These are phyloP conservation scores for Halyomorpha halys DNA, from an alignment of 1,140 invertebrate species.

Conservation along the genomic window DNA sequence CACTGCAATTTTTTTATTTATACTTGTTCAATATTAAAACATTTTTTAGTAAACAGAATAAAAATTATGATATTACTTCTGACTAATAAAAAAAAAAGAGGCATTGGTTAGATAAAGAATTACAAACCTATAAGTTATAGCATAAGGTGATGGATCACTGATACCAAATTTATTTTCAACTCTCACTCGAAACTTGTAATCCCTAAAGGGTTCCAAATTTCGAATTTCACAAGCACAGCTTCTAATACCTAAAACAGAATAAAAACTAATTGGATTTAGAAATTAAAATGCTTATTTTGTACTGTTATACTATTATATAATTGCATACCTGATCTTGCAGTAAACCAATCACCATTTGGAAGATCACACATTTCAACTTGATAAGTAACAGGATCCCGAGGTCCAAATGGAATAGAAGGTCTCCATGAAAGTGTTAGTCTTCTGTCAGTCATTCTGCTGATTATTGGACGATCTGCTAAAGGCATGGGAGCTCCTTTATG, in stretches of 20 bases:
- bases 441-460: constrained; percentile 77
- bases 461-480: constrained; percentile 73
- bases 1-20: too few relatives aligned
- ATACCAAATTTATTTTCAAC: constrained; percentile 94
- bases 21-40: too few relatives aligned
- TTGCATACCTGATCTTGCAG: constrained; percentile 51
- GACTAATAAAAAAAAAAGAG: too few relatives aligned
- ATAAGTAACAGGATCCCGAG: constrained; percentile 79
- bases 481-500: constrained; percentile 71
- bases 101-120: not conserved
- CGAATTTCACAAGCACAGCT: constrained; percentile 75
- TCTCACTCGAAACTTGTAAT: constrained; percentile 86
- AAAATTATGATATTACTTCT: too few relatives aligned
- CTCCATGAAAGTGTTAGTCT: constrained; percentile 81
- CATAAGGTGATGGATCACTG: constrained; percentile 86
- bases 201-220: constrained; percentile 70
- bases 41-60: too few relatives aligned
- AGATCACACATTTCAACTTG: constrained; percentile 86
- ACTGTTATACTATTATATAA: too few relatives aligned
- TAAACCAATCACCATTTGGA: constrained; percentile 80
- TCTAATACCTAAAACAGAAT: constrained; percentile 46
- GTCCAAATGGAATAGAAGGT: constrained; percentile 71
- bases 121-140: constrained; percentile 55
- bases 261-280: not conserved
- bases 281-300: too few relatives aligned